phyloP scores from a whole-genome alignment of 2,797 vertebrate species.

The Sorex maritimensis region DNA sequence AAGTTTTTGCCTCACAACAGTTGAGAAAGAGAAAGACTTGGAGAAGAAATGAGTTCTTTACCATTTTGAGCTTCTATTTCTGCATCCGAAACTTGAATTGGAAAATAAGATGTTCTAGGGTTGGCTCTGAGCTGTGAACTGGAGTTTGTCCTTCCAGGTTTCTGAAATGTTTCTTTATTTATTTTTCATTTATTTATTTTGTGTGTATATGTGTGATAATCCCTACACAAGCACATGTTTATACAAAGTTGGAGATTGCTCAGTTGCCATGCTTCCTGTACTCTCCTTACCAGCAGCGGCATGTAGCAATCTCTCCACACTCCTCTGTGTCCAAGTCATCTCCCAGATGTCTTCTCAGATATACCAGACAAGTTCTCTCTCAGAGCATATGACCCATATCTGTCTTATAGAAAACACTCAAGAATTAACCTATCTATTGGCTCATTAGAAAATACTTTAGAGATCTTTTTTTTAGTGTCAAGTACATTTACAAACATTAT shows the following conservation, averaged over 20 bases:
- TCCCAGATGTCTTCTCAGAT: not conserved
- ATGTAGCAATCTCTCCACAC: not conserved
- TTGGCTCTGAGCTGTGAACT: conserved; percentile 22
- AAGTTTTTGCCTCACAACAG: not conserved
- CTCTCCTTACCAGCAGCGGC: not conserved
- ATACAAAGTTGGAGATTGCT: not conserved
- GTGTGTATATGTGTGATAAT: too few species aligned
- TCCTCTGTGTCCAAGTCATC: not conserved
- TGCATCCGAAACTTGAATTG: not conserved
- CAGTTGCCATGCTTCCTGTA: too few species aligned
- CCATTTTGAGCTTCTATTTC: not conserved
- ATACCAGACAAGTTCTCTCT: not conserved
- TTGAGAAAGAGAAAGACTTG: not conserved
- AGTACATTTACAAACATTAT: conserved; percentile 54
- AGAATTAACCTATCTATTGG: conserved; percentile 33
- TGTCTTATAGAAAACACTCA: not conserved
- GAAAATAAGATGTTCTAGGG: not conserved
- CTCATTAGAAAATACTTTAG: conserved; percentile 52
- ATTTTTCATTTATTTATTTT: too few species aligned
- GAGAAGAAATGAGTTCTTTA: not conserved
- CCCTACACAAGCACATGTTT: not conserved
- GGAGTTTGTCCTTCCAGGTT: not conserved
- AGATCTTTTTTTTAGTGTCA: conserved; percentile 56
- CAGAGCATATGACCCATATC: not conserved
- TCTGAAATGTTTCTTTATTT: conserved; percentile 7